These are phyloP conservation scores for Alethe diademata DNA, from an alignment of 2,113 vertebrate species.

Conservation along the genomic window DNA sequence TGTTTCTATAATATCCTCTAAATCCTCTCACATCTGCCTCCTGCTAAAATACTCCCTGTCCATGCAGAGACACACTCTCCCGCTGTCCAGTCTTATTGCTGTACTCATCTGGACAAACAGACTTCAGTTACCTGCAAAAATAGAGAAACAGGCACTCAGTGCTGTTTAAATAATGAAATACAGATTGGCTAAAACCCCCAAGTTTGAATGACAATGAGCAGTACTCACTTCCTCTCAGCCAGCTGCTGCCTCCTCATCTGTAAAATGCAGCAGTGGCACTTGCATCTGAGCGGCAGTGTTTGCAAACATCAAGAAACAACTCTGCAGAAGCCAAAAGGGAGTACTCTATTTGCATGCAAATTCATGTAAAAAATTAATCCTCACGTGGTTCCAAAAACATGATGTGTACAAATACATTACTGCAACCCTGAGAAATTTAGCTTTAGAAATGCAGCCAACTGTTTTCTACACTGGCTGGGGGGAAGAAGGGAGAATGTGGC, in stretches of 20 bases:
- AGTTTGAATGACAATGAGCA: background rate
- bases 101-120: background rate
- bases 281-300: constrained; percentile 30
- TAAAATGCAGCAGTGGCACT: constrained; percentile 36
- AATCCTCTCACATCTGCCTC: constrained; percentile 66
- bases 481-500: background rate
- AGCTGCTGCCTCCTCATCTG: constrained; percentile 35
- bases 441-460: background rate
- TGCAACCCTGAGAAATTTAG: constrained; percentile 27
- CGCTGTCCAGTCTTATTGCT: background rate
- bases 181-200: background rate
- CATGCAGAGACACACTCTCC: background rate
- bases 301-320: constrained; percentile 29
- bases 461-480: background rate
- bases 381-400: constrained; percentile 49
- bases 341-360: constrained; percentile 53
- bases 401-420: constrained; percentile 42
- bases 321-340: constrained; percentile 36
- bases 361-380: constrained; percentile 61
- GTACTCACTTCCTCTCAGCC: constrained; percentile 17
- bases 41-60: constrained; percentile 20
- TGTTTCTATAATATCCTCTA: constrained; percentile 57
- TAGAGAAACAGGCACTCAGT: background rate
- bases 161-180: constrained; percentile 23
- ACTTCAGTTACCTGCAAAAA: constrained; percentile 16